Percentiles rank a stretch among this genome's conserved stretches.
These are phyloP conservation scores for Forbesichthys agassizii DNA, from an alignment of 2,113 vertebrate species.

Conservation along the genomic window DNA sequence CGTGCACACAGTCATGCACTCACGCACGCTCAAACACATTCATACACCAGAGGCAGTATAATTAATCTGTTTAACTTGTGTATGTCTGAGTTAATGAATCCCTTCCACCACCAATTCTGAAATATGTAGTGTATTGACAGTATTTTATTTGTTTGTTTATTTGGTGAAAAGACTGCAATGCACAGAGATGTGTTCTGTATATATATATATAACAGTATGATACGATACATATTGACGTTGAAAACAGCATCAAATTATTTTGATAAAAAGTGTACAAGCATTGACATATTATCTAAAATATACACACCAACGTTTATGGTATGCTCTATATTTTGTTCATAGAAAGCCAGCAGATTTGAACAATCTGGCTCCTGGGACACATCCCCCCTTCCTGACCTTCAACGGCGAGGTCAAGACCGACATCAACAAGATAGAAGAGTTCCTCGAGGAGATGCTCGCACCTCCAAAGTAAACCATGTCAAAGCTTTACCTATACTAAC, in stretches of 20 bases:
- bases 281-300: neutral
- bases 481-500: slow-evolving; percentile 32
- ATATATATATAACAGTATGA: too few relatives aligned
- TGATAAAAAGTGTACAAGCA: too few relatives aligned
- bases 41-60: slow-evolving; percentile 1
- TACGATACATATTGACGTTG: too few relatives aligned
- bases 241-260: too few relatives aligned
- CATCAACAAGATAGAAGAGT: slow-evolving; percentile 97
- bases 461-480: slow-evolving; percentile 86
- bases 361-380: slow-evolving; percentile 95
- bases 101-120: too few relatives aligned
- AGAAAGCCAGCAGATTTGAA: slow-evolving; percentile 97
- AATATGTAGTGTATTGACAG: neutral
- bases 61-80: neutral
- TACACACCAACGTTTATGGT: neutral
- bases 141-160: neutral
- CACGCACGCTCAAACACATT: neutral
- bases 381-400: slow-evolving; percentile 96
- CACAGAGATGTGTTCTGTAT: too few relatives aligned
- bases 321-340: neutral
- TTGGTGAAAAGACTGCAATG: too few relatives aligned
- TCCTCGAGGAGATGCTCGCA: slow-evolving; percentile 88
- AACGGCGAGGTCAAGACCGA: slow-evolving; percentile 97
- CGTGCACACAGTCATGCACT: neutral
- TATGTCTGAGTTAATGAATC: too few relatives aligned